These are phyloP conservation scores for Neodontobutis hainanensis DNA, from an alignment of 2,113 vertebrate species.

Conservation along the genomic window DNA sequence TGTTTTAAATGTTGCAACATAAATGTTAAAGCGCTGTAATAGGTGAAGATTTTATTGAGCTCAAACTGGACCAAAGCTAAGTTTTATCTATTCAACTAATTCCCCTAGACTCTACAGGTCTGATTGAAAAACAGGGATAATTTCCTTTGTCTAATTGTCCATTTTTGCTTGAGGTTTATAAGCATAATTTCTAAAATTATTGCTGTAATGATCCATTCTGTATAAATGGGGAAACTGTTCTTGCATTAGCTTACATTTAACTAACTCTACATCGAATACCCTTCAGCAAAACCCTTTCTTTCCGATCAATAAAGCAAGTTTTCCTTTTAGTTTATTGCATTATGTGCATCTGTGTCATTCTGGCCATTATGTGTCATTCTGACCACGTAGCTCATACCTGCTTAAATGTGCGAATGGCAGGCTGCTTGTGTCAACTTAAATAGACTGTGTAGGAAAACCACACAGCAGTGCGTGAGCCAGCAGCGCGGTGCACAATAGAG, in stretches of 20 bases:
- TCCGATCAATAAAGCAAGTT: constrained; percentile 9
- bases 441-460: not conserved
- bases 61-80: constrained; percentile 20
- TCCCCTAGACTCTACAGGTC: constrained; percentile 19
- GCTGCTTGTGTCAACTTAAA: not conserved
- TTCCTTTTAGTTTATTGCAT: constrained; percentile 20
- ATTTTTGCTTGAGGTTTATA: constrained; percentile 44
- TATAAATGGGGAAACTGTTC: constrained; percentile 8
- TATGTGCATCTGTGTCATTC: not conserved
- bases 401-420: not conserved
- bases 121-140: constrained; percentile 26
- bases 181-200: constrained; percentile 15
- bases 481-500: not conserved
- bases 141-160: constrained; percentile 52
- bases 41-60: constrained; percentile 27
- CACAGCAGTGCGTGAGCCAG: not conserved
- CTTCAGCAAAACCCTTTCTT: not conserved
- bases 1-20: constrained; percentile 13
- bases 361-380: constrained; percentile 1
- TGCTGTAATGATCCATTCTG: constrained; percentile 7
- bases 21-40: constrained; percentile 19
- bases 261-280: constrained; percentile 14
- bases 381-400: not conserved
- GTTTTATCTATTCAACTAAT: constrained; percentile 26
- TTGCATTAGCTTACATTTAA: not conserved